Evolutionary conservation across 1,140 invertebrate species (phyloP), one percentile per base, ranked within the genome.

Genomic region (Atta colombica): DNA sequence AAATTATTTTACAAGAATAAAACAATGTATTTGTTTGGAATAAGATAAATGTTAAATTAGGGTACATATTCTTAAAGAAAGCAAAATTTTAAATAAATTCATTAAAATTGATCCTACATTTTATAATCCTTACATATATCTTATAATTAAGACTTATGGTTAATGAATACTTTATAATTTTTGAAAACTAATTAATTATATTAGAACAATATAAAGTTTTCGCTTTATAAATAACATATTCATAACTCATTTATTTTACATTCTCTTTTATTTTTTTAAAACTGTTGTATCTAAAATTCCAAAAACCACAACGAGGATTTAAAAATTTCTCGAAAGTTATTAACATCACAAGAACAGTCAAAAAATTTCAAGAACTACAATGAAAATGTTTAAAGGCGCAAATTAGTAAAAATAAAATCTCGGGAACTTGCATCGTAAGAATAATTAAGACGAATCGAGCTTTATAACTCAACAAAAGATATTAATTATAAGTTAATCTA

Each of bases 401-500:
- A 45, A 68, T 51, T 25, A 51, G 28, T 21, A 51, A 69, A 69
- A 25, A 69, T 16, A 69, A 69, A 51, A 51, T 68, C 10, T 45
- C 35, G 10, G 4, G 39, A 66, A 21, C 0, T 21, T 45, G 12
- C n/a, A 68, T 21, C 35, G n/a, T 7, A 65, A 68, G 12, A 68
- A 39, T 3, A 69, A 7, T 25, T 14, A 16, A 55, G 21, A 35
- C n/a, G 21, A 7, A 51, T 71, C 16, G 45, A 55, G 16, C 4
- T 74, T 31, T 14, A 35, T 6, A 74, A 55, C 18, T 69, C 39
- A 69, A 45, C 8, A 69, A 6, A 51, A 16, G 6, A 69, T 25
- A 69, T 21, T 69, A 28, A 45, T 45, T 45, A 45, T 45, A 45
- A 69, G 18, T 75, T 58, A 51, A 72, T 72, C 12, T 53, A 31